These are phyloP conservation scores for Girardia tigrina DNA, from an alignment of 2,888 invertebrate species.

Conservation along the genomic window DNA sequence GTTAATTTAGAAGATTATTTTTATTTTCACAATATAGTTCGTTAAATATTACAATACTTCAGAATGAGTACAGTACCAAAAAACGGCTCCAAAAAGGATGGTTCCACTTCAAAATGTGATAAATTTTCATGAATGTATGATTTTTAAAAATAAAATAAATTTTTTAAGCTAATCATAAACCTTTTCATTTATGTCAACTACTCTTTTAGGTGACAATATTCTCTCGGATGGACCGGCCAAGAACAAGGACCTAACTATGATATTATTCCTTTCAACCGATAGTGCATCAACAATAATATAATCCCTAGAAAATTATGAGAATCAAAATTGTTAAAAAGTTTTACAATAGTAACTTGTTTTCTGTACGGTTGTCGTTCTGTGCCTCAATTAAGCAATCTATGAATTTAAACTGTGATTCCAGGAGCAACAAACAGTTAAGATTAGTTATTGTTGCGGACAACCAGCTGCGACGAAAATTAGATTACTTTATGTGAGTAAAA, in stretches of 20 bases:
- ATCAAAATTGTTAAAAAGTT: neutral
- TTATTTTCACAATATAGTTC: too few species aligned
- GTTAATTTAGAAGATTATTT: too few species aligned
- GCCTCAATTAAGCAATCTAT: slow-evolving; percentile 41
- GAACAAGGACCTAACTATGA: slow-evolving; percentile 46
- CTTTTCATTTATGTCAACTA: too few species aligned
- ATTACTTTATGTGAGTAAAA: too few species aligned
- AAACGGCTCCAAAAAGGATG: too few species aligned
- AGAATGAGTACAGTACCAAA: too few species aligned
- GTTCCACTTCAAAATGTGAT: too few species aligned
- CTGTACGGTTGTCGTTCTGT: slow-evolving; percentile 39
- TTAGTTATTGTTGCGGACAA: slow-evolving; percentile 44
- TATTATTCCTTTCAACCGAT: slow-evolving; percentile 48
- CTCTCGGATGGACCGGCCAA: slow-evolving; percentile 49
- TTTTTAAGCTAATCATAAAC: too few species aligned
- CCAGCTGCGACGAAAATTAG: too few species aligned
- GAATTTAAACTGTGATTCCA: slow-evolving; percentile 48
- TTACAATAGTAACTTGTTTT: slow-evolving; percentile 38
- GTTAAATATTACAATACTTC: too few species aligned
- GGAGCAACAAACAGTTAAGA: slow-evolving; percentile 46
- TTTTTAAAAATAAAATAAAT: too few species aligned
- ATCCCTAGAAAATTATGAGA: slow-evolving; percentile 39
- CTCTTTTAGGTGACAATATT: slow-evolving; percentile 41
- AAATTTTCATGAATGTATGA: too few species aligned
- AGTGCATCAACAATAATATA: slow-evolving; percentile 46